Percentiles rank a stretch among this genome's conserved stretches.
Conservation (phyloP, 2,888 invertebrate genomes). For the Stomorhina lunata region DNA sequence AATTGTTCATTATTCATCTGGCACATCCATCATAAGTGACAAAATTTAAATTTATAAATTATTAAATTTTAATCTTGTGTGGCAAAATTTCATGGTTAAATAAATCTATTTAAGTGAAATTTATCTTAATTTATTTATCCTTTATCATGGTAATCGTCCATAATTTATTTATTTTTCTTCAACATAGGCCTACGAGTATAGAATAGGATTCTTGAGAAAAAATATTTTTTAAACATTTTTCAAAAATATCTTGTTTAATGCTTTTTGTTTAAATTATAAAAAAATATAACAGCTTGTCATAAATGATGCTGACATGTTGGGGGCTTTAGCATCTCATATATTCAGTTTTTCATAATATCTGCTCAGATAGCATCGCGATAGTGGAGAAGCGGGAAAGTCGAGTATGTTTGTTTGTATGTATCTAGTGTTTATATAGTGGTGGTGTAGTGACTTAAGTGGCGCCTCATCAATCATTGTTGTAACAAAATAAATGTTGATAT, state of each 20-base stretch:
- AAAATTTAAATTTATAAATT: constrained; percentile 13
- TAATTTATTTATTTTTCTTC: constrained; percentile 21
- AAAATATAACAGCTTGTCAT: background rate
- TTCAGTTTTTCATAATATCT: too few species aligned
- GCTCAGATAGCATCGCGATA: background rate
- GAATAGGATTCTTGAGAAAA: background rate
- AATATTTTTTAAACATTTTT: background rate
- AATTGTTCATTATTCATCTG: too few species aligned
- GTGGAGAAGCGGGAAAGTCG: background rate
- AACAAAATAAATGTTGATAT: constrained; percentile 34
- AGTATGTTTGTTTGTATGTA: background rate
- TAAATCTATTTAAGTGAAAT: constrained; percentile 31
- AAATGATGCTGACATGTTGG: background rate
- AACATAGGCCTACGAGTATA: background rate
- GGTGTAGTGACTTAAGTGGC: constrained; percentile 50
- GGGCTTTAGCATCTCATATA: background rate
- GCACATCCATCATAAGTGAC: constrained; percentile 26
- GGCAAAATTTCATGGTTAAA: constrained; percentile 42
- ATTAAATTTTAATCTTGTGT: background rate
- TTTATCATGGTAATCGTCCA: constrained; percentile 38
- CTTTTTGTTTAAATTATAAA: background rate
- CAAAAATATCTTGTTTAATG: background rate
- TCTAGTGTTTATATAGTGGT: background rate
- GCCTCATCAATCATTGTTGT: constrained; percentile 62
- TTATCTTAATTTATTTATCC: constrained; percentile 51